phyloP scores from a whole-genome alignment of 2,113 vertebrate species.

The Siniperca knerii region DNA sequence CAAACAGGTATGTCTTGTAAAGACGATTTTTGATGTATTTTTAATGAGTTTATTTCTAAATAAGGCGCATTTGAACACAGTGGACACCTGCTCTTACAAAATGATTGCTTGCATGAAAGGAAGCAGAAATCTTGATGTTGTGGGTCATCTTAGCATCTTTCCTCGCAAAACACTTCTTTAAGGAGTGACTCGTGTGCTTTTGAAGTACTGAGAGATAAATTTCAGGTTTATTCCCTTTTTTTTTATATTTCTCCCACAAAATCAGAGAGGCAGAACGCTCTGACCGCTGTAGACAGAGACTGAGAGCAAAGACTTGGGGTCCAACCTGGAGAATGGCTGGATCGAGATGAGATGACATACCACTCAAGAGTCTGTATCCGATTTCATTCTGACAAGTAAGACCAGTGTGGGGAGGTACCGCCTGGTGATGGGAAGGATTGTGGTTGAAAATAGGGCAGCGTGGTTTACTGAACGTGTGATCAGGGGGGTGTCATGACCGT shows the following conservation, averaged over 20 bases:
- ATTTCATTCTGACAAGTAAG: slow-evolving; percentile 66
- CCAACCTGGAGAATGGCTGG: slow-evolving; percentile 21
- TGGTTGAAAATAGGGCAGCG: slow-evolving; percentile 61
- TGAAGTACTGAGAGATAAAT: slow-evolving; percentile 29
- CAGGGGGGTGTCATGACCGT: slow-evolving; percentile 2
- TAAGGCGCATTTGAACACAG: slow-evolving; percentile 26
- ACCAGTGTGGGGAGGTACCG: slow-evolving; percentile 33
- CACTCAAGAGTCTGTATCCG: slow-evolving; percentile 61
- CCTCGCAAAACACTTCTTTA: slow-evolving; percentile 31
- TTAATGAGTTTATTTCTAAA: slow-evolving; percentile 23
- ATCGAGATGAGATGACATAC: slow-evolving; percentile 42
- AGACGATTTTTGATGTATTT: slow-evolving; percentile 27
- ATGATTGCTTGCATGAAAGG: slow-evolving; percentile 45
- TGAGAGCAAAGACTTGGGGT: neutral
- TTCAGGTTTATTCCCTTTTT: slow-evolving; percentile 20
- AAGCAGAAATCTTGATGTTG: slow-evolving; percentile 17
- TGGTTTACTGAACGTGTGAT: slow-evolving; percentile 55
- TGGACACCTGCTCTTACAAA: slow-evolving; percentile 32
- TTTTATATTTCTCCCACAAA: neutral
- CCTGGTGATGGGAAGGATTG: slow-evolving; percentile 57
- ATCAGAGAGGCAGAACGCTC: neutral
- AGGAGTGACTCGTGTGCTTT: slow-evolving; percentile 36
- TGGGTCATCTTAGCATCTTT: slow-evolving; percentile 39
- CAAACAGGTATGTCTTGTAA: slow-evolving; percentile 13
- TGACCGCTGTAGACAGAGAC: slow-evolving; percentile 18